A percentile compares a stretch with the other conserved stretches of the same genome.
phyloP scores from a whole-genome alignment of 2,797 vertebrate species.

The Fistularia commersonii region DNA sequence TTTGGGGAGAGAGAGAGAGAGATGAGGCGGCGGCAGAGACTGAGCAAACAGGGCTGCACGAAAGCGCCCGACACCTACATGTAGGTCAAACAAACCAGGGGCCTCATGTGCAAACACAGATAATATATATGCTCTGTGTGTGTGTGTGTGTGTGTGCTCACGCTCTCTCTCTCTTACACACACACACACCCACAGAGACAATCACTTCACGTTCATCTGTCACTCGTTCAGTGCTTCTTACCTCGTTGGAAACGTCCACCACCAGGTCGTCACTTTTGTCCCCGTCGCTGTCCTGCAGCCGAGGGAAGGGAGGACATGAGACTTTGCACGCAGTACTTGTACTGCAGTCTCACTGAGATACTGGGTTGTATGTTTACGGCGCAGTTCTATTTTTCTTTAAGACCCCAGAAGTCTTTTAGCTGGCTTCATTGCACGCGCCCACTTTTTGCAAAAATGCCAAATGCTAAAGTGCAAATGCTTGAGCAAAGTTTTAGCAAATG shows the following conservation, averaged over 20 bases:
- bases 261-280: conserved; percentile 97
- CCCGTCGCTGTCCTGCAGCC: conserved; percentile 91
- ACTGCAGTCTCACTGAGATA: too few relatives aligned
- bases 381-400: too few relatives aligned
- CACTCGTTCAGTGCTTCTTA: conserved; percentile 66
- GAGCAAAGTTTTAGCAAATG: neutral
- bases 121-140: conserved; percentile 56
- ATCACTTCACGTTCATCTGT: conserved; percentile 61
- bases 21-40: too few relatives aligned
- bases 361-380: too few relatives aligned
- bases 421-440: too few relatives aligned
- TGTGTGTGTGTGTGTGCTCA: conserved; percentile 48
- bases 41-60: conserved; percentile 63
- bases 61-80: conserved; percentile 63
- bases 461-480: neutral
- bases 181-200: conserved; percentile 29
- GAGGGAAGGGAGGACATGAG: conserved; percentile 4
- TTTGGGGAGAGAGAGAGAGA: conserved; percentile 44
- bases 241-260: conserved; percentile 96
- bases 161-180: too few relatives aligned
- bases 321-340: neutral
- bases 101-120: conserved; percentile 69
- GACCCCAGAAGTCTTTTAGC: too few relatives aligned
- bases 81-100: conserved; percentile 70
- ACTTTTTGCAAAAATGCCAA: too few relatives aligned